Evolutionary conservation across 2,888 invertebrate species (phyloP), one percentile per base, ranked within the genome.

Genomic region (Cephonodes hylas): DNA sequence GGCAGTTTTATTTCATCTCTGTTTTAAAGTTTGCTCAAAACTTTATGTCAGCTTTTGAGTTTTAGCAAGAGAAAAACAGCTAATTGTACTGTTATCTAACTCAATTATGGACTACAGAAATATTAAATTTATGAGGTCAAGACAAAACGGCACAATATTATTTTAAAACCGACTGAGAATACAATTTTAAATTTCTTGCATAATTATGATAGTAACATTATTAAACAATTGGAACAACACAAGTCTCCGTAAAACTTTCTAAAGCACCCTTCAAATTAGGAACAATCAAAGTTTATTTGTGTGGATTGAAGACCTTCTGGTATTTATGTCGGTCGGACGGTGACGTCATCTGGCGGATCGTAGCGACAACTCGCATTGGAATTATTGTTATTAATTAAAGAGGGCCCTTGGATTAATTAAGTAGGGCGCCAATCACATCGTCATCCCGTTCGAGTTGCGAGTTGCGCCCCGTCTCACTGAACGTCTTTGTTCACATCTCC

Each of bases 371-470:
- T 78, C 79, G 72, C 78, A 77, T 78, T 77, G 75, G 83, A 89
- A 86, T 89, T 91, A 91, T 91, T 91, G 87, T 89, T 91, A 91
- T 91, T 91, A 91, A 91, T 91, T 91, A 91, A 88, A 76, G 82
- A 85, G 86, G 84, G 85, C 83, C 84, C 81, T 83, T 77, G 88
- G 84, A 88, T 88, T 91, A 91, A 91, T 91, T 91, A 91, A 90
- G 87, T 86, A 88, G 81, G 84, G 88, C 86, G 87, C 87, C 90
- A 88, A 91, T 91, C 89, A 89, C 88, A 84, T 78, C 87, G 83
- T 86, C 89, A 86, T 84, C 84, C 77, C 71, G 74, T 79, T 75
- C 82, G 77, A 84, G 82, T 77, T 79, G 76, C 82, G 77, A 84
- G 82, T 77, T 79, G 76, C 80, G 80, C 83, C 70, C 68, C 88